Evolutionary conservation across 2,113 vertebrate species (phyloP).

Genomic region (Dipodomys ordii): DNA sequence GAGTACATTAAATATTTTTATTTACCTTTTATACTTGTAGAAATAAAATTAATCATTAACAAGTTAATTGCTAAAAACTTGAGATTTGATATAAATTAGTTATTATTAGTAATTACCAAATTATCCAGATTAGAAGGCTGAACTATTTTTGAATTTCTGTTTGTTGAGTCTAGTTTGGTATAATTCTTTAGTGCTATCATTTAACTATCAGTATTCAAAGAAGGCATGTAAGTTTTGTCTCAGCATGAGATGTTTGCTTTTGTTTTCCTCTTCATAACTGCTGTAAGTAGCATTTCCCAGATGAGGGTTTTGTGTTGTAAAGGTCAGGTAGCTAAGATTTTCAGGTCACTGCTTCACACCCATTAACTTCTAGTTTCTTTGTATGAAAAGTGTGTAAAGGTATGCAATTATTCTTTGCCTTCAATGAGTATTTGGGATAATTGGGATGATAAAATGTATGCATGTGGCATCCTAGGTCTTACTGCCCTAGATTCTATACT

Average conservation of each 20-base stretch:
- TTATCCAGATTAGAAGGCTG: background rate
- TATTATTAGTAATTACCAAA: background rate
- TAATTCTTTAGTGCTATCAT: constrained; percentile 28
- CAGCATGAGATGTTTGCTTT: background rate
- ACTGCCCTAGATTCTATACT: constrained; percentile 40
- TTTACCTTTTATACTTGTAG: background rate
- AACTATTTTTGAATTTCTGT: constrained; percentile 2
- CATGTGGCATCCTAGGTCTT: background rate
- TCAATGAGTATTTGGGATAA: constrained; percentile 2
- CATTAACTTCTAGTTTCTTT: constrained; percentile 30
- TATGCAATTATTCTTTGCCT: background rate
- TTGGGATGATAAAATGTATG: constrained; percentile 21
- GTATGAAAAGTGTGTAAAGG: background rate
- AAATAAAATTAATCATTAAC: background rate
- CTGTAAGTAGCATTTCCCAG: background rate
- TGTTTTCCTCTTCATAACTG: background rate
- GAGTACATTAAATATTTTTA: background rate
- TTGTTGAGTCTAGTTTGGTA: background rate
- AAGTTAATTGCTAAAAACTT: constrained; percentile 20
- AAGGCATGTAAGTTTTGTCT: background rate
- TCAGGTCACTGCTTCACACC: constrained; percentile 9
- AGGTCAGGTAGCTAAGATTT: background rate
- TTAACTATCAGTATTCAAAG: constrained; percentile 31
- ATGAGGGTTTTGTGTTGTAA: background rate
- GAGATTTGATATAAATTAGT: background rate